Conservation (phyloP, 2,888 invertebrate species). For the Agrilus mali region DNA sequence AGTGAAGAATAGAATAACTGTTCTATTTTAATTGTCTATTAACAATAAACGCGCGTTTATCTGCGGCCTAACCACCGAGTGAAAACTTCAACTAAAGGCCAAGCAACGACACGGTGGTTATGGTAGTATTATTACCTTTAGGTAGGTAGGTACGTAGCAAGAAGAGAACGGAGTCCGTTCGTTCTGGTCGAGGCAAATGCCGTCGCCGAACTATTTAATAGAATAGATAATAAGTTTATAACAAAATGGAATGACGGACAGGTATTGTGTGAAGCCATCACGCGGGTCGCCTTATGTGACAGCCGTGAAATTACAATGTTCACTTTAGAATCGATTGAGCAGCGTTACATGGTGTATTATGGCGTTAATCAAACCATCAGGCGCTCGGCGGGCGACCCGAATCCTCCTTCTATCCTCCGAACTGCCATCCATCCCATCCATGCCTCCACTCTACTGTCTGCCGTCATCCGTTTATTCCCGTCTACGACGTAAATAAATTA, state of each 20-base stretch:
- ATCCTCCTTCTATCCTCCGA: constrained; percentile 9
- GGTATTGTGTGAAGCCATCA: constrained; percentile 30
- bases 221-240: constrained; percentile 31
- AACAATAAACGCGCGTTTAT: too few relatives aligned
- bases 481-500: constrained; percentile 26
- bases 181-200: constrained; percentile 7
- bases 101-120: too few relatives aligned
- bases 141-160: too few relatives aligned
- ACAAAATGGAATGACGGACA: constrained; percentile 28
- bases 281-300: constrained; percentile 31
- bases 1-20: too few relatives aligned
- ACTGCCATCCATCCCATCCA: constrained; percentile 6
- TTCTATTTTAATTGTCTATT: too few relatives aligned
- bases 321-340: constrained; percentile 34
- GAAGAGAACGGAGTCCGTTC: constrained; percentile 4
- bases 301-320: constrained; percentile 37
- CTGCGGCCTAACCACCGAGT: too few relatives aligned
- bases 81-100: too few relatives aligned
- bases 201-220: constrained; percentile 14
- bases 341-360: constrained; percentile 32
- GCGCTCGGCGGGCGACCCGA: constrained; percentile 19
- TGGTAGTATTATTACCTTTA: too few relatives aligned
- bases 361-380: constrained; percentile 22
- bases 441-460: not conserved
- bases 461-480: not conserved